phyloP scores from a whole-genome alignment of 1,140 invertebrate species.

The Nymphalis io region DNA sequence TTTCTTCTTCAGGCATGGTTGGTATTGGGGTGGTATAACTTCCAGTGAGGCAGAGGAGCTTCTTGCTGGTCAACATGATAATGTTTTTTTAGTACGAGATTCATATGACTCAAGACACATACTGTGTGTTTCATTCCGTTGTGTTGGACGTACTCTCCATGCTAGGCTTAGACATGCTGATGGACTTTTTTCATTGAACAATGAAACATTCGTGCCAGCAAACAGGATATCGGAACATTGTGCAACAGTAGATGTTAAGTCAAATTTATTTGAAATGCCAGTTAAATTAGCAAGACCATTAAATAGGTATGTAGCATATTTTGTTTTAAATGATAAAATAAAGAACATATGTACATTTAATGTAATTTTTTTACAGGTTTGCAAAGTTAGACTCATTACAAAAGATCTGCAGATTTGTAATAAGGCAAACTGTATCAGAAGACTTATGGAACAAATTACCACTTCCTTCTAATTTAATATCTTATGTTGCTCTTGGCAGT shows the following conservation, averaged over 20 bases:
- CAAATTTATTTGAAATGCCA: conserved; percentile 75
- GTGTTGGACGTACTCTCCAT: conserved; percentile 73
- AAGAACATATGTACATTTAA: background rate
- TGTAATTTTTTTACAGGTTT: conserved; percentile 61
- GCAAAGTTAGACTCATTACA: conserved; percentile 74
- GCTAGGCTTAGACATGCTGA: conserved; percentile 72
- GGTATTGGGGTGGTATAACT: conserved; percentile 77
- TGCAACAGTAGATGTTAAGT: conserved; percentile 73
- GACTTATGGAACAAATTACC: conserved; percentile 65
- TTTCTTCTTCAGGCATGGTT: conserved; percentile 67
- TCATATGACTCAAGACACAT: conserved; percentile 74
- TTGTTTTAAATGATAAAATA: conserved; percentile 1
- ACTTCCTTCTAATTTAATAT: conserved; percentile 70
- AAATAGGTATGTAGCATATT: conserved; percentile 59
- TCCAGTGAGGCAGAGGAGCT: conserved; percentile 74
- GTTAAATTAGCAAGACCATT: conserved; percentile 74
- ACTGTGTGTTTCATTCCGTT: conserved; percentile 74
- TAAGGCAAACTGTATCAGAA: conserved; percentile 69
- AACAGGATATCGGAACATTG: conserved; percentile 76
- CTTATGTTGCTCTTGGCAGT: conserved; percentile 70
- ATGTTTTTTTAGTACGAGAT: conserved; percentile 75
- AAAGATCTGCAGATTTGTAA: conserved; percentile 77
- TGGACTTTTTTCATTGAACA: conserved; percentile 74
- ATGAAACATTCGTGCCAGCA: conserved; percentile 77
- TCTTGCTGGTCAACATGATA: conserved; percentile 74